Conservation (phyloP, 1,140 invertebrate genomes). For the Psilanteris sp. region DNA sequence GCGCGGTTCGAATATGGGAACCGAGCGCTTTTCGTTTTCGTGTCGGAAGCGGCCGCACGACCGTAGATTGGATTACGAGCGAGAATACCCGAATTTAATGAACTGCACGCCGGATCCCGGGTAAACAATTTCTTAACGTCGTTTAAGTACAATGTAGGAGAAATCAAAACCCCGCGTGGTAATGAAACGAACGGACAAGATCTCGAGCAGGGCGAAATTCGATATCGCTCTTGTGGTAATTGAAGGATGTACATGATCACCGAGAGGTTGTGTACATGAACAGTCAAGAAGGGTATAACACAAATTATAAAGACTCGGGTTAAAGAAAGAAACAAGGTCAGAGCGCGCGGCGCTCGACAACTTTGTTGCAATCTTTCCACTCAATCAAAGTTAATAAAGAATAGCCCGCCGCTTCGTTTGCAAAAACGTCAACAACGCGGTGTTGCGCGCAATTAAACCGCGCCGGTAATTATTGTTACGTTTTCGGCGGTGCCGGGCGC, state of each 20-base stretch:
- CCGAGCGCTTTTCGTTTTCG: conserved; percentile 16
- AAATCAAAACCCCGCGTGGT: conserved; percentile 25
- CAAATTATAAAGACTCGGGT: conserved; percentile 35
- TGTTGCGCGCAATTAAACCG: conserved; percentile 20
- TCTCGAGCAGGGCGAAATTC: conserved; percentile 37
- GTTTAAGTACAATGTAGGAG: conserved; percentile 46
- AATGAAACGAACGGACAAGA: conserved; percentile 42
- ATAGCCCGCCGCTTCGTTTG: neutral
- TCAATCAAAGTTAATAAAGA: conserved; percentile 52
- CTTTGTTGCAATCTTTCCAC: conserved; percentile 50
- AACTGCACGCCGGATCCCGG: neutral
- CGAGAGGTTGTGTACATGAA: conserved; percentile 46
- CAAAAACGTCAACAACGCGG: conserved; percentile 27
- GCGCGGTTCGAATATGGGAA: conserved; percentile 22
- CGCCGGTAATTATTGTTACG: conserved; percentile 10
- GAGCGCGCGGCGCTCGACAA: conserved; percentile 25
- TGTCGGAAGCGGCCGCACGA: conserved; percentile 29
- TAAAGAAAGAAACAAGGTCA: conserved; percentile 45
- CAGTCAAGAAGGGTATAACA: conserved; percentile 44
- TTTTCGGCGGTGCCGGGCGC: conserved; percentile 18
- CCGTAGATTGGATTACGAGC: conserved; percentile 20
- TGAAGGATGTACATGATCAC: conserved; percentile 55
- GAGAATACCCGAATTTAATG: conserved; percentile 27
- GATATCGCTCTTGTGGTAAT: conserved; percentile 57
- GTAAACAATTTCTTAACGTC: conserved; percentile 42